phyloP scores from a whole-genome alignment of 2,888 invertebrate genomes.

The Eupithecia vulgata region DNA sequence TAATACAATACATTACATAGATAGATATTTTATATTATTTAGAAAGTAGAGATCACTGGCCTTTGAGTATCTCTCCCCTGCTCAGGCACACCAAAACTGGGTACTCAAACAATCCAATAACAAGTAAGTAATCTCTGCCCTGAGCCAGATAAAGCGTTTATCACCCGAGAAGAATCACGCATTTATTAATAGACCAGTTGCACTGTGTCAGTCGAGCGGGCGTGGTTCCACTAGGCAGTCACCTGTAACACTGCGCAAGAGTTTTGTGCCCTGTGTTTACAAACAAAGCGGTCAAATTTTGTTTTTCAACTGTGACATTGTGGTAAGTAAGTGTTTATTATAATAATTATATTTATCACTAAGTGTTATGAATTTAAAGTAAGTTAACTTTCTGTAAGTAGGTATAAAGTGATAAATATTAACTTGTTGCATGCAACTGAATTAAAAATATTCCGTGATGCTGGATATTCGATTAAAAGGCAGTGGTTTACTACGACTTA shows the following conservation, averaged over 20 bases:
- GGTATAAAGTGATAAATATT: background rate
- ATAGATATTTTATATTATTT: no score
- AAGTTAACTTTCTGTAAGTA: background rate
- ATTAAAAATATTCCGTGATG: background rate
- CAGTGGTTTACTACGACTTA: background rate
- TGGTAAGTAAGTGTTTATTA: slow-evolving; percentile 16
- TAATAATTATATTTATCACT: background rate
- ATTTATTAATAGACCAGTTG: slow-evolving; percentile 39
- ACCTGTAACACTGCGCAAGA: slow-evolving; percentile 25
- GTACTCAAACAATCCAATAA: background rate
- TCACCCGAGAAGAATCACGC: slow-evolving; percentile 32
- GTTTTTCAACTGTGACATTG: slow-evolving; percentile 16
- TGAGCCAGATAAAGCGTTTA: slow-evolving; percentile 37
- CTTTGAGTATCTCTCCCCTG: background rate
- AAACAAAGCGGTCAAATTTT: slow-evolving; percentile 25
- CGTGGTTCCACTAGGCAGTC: slow-evolving; percentile 29
- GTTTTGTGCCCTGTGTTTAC: slow-evolving; percentile 28
- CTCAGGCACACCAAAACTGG: background rate
- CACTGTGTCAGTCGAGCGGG: slow-evolving; percentile 30
- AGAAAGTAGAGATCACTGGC: background rate
- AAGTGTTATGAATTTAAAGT: background rate
- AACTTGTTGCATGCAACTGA: background rate
- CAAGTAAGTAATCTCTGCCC: slow-evolving; percentile 22
- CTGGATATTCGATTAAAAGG: background rate
- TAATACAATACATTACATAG: no score